Percentiles rank a stretch among this genome's conserved stretches.
Evolutionary conservation across 2,888 invertebrate genomes (phyloP).

Genomic region (Liopterus haemorrhoidalis): DNA sequence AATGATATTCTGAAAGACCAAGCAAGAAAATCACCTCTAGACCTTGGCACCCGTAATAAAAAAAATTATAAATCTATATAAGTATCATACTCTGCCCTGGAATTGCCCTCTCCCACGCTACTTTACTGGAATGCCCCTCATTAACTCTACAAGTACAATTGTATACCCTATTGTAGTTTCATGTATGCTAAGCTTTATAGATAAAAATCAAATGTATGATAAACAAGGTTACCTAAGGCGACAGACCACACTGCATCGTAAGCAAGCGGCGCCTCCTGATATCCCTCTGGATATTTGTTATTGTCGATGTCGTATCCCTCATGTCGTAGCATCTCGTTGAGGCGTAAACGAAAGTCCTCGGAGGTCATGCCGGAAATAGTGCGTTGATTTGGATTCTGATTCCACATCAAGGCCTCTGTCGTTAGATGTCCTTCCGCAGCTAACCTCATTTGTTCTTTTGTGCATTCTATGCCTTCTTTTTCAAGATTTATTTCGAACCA

Average conservation of each 20-base stretch:
- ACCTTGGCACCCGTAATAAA: too few relatives aligned
- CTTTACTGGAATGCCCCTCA: too few relatives aligned
- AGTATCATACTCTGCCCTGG: too few relatives aligned
- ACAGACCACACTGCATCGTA: constrained; percentile 99
- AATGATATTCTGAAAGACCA: too few relatives aligned
- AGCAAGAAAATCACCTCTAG: too few relatives aligned
- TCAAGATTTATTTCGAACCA: constrained; percentile 91
- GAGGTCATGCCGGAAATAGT: constrained; percentile 96
- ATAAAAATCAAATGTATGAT: constrained; percentile 1
- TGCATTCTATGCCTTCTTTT: constrained; percentile 85
- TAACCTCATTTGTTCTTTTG: constrained; percentile 83
- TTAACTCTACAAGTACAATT: too few relatives aligned
- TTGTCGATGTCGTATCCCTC: constrained; percentile 82
- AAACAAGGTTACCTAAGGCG: constrained; percentile 72
- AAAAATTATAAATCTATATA: too few relatives aligned
- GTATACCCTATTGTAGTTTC: too few relatives aligned
- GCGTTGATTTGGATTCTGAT: constrained; percentile 82
- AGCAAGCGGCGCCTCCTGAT: constrained; percentile 96
- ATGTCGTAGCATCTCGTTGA: constrained; percentile 74
- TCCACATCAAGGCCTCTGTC: constrained; percentile 98
- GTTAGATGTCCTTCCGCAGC: constrained; percentile 97
- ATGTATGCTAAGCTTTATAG: too few relatives aligned
- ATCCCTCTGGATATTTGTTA: constrained; percentile 84
- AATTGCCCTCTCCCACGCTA: too few relatives aligned
- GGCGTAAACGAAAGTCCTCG: constrained; percentile 78